A percentile compares a stretch with the other conserved stretches of the same genome.
Evolutionary conservation across 1,140 invertebrate genomes (phyloP).

Genomic region (Zaprionus ghesquierei): DNA sequence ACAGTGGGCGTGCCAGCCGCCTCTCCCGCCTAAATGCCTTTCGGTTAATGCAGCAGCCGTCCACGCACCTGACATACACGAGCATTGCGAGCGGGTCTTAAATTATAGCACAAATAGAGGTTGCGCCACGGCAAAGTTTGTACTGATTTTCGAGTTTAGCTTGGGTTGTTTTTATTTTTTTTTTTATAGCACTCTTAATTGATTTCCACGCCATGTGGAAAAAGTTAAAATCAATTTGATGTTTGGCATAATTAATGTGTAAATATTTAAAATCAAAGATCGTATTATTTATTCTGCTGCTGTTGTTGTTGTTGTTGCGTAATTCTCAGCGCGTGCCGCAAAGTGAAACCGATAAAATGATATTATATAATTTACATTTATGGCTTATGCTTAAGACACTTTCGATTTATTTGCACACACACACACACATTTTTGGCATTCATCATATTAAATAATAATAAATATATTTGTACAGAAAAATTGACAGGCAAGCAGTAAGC

Average conservation of each 20-base stretch:
- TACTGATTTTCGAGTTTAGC: conserved; percentile 10
- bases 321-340: neutral
- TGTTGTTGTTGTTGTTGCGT: neutral
- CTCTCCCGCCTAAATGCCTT: conserved; percentile 45
- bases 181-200: neutral
- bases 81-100: conserved; percentile 3
- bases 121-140: conserved; percentile 4
- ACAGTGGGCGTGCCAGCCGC: conserved; percentile 35
- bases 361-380: neutral
- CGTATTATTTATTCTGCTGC: neutral
- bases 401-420: neutral
- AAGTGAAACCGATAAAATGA: neutral
- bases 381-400: neutral
- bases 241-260: conserved; percentile 13
- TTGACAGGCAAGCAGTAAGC: neutral
- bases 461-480: neutral
- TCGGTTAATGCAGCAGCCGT: conserved; percentile 58
- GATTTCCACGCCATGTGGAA: neutral
- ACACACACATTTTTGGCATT: neutral
- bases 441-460: neutral
- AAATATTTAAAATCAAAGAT: conserved; percentile 1
- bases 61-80: conserved; percentile 56
- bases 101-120: conserved; percentile 41
- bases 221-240: conserved; percentile 21
- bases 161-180: neutral